A percentile compares a stretch with the other conserved stretches of the same genome.
Conservation (phyloP, 2,113 vertebrate species). For the Cyprinodon variegatus region DNA sequence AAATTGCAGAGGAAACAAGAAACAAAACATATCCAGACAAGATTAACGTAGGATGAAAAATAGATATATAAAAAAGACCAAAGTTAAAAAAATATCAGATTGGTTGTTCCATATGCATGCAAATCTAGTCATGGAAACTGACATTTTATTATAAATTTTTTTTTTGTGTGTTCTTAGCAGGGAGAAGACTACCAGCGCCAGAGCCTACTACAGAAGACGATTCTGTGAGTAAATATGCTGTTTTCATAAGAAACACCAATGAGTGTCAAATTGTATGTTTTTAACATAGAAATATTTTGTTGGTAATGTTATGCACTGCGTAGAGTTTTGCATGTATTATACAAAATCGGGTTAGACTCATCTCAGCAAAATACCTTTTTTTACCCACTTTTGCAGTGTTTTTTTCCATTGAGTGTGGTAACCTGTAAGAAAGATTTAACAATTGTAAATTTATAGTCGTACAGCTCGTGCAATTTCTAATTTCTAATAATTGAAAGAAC, state of each 20-base stretch:
- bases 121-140: too few species aligned
- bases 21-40: too few species aligned
- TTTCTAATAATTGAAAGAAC: too few species aligned
- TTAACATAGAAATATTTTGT: background rate
- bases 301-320: background rate
- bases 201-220: conserved; percentile 71
- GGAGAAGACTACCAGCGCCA: conserved; percentile 72
- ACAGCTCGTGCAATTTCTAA: too few species aligned
- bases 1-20: too few species aligned
- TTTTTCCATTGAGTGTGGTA: too few species aligned
- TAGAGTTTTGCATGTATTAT: too few species aligned
- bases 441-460: too few species aligned
- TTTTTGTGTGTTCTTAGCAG: conserved; percentile 52
- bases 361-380: too few species aligned
- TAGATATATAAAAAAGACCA: background rate
- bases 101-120: background rate
- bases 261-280: background rate
- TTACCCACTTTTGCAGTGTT: too few species aligned
- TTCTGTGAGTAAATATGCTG: conserved; percentile 71
- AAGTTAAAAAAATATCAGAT: background rate
- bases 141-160: background rate
- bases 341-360: too few species aligned
- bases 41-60: background rate
- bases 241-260: background rate
- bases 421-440: too few species aligned